phyloP scores from a whole-genome alignment of 2,888 invertebrate genomes.

The Yponomeuta evonymella region DNA sequence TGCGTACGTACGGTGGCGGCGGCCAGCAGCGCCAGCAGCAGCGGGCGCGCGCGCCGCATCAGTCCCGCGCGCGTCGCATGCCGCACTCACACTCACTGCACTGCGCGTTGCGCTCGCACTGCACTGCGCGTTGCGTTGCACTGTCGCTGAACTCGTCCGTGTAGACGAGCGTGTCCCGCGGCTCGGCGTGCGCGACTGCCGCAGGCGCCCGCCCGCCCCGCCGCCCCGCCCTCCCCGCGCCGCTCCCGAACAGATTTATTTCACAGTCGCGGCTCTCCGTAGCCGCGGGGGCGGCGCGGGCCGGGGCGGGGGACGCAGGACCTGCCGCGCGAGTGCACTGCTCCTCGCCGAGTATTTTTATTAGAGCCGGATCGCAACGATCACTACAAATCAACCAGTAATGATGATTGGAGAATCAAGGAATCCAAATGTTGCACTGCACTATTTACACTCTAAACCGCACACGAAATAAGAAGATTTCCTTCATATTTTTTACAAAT shows the following conservation, averaged over 20 bases:
- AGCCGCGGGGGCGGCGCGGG: conserved; percentile 33
- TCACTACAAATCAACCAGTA: not conserved
- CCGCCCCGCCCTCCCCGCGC: conserved; percentile 30
- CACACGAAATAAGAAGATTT: not conserved
- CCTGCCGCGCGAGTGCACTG: conserved; percentile 36
- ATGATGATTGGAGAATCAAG: not conserved
- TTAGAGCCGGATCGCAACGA: not conserved
- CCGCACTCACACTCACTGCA: conserved; percentile 34
- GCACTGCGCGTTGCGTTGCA: conserved; percentile 23
- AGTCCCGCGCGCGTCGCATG: conserved; percentile 35
- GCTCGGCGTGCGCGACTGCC: conserved; percentile 49
- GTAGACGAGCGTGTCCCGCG: conserved; percentile 28
- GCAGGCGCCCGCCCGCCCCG: conserved; percentile 46
- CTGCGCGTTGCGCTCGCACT: conserved; percentile 26
- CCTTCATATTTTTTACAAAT: too few species aligned
- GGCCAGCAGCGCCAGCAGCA: conserved; percentile 59
- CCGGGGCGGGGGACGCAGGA: conserved; percentile 64
- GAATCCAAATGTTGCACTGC: not conserved
- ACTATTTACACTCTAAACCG: not conserved
- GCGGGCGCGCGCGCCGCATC: conserved; percentile 42
- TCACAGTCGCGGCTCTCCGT: not conserved
- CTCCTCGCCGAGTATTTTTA: conserved; percentile 77
- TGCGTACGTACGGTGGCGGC: conserved; percentile 47
- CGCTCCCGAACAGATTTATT: conserved; percentile 7
- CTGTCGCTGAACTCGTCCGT: conserved; percentile 18